phyloP scores from a whole-genome alignment of 2,888 invertebrate species.

The Drosophila longiperda region DNA sequence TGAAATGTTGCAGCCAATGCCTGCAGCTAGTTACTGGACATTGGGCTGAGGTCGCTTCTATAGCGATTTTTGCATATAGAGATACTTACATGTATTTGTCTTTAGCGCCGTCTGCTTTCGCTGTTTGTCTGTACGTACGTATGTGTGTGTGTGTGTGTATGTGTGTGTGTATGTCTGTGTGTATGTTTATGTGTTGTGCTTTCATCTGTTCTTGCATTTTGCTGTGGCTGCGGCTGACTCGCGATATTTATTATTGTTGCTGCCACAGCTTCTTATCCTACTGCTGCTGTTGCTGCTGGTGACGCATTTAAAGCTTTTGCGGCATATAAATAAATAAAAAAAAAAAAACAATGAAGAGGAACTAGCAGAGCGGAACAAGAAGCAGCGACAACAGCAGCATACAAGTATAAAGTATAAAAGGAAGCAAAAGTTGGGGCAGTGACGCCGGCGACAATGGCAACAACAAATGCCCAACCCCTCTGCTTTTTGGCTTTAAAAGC shows the following conservation, averaged over 20 bases:
- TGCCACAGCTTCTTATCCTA: conserved; percentile 32
- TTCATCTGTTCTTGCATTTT: conserved; percentile 43
- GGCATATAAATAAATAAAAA: conserved; percentile 76
- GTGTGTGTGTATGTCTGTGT: conserved; percentile 4
- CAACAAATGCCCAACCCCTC: conserved; percentile 12
- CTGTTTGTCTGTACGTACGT: conserved; percentile 16
- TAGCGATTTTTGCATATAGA: conserved; percentile 48
- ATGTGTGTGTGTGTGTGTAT: conserved; percentile 19
- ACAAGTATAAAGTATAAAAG: conserved; percentile 18
- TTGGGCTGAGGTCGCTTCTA: conserved; percentile 11
- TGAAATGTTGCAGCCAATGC: conserved; percentile 38
- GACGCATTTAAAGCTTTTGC: conserved; percentile 79
- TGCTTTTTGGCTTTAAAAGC: conserved; percentile 37
- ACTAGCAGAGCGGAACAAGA: conserved; percentile 72
- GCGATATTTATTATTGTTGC: conserved; percentile 78
- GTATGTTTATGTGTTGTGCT: conserved; percentile 32
- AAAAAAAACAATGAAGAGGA: conserved; percentile 24
- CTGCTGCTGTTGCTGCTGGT: conserved; percentile 51
- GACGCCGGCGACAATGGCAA: conserved; percentile 57
- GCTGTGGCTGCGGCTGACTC: conserved; percentile 75
- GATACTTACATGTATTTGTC: conserved; percentile 33
- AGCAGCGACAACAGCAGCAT: conserved; percentile 35
- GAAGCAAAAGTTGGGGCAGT: conserved; percentile 41
- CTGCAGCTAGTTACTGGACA: conserved; percentile 55
- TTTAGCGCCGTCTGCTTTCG: conserved; percentile 10